Evolutionary conservation across 2,888 invertebrate species (phyloP).

Genomic region (Netelia inedita): DNA sequence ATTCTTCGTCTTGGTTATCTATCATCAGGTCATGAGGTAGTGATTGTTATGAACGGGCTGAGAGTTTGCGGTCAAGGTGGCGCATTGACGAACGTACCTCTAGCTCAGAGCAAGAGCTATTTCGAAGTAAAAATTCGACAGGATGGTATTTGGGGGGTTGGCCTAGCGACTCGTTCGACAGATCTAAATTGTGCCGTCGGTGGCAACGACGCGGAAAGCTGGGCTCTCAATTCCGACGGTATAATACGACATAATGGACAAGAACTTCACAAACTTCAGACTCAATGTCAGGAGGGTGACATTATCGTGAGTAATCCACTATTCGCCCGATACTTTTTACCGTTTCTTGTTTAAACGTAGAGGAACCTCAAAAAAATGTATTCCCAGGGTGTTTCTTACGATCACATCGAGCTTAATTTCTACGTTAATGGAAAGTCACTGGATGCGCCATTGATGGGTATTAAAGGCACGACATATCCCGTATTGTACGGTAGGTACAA

Average conservation of each 20-base stretch:
- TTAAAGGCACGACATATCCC: constrained; percentile 96
- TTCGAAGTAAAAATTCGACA: constrained; percentile 99
- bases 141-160: constrained; percentile 98
- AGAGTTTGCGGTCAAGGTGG: constrained; percentile 98
- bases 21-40: constrained; percentile 95
- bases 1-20: constrained; percentile 22
- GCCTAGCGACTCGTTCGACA: constrained; percentile 95
- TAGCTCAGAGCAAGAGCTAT: constrained; percentile 98
- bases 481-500: constrained; percentile 93
- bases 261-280: constrained; percentile 87
- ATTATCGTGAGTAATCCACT: constrained; percentile 88
- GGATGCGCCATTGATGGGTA: constrained; percentile 94
- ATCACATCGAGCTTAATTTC: constrained; percentile 98
- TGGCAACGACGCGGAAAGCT: constrained; percentile 95
- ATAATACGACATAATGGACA: constrained; percentile 94
- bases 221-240: constrained; percentile 97
- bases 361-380: neutral
- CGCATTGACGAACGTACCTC: constrained; percentile 96
- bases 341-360: neutral
- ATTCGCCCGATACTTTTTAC: constrained; percentile 1
- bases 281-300: constrained; percentile 95
- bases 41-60: constrained; percentile 96
- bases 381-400: constrained; percentile 94
- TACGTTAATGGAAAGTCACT: constrained; percentile 96
- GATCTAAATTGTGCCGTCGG: constrained; percentile 94